A percentile compares a stretch with the other conserved stretches of the same genome.
Evolutionary conservation across 2,888 invertebrate species (phyloP).

Genomic region (Dynastes grantii): DNA sequence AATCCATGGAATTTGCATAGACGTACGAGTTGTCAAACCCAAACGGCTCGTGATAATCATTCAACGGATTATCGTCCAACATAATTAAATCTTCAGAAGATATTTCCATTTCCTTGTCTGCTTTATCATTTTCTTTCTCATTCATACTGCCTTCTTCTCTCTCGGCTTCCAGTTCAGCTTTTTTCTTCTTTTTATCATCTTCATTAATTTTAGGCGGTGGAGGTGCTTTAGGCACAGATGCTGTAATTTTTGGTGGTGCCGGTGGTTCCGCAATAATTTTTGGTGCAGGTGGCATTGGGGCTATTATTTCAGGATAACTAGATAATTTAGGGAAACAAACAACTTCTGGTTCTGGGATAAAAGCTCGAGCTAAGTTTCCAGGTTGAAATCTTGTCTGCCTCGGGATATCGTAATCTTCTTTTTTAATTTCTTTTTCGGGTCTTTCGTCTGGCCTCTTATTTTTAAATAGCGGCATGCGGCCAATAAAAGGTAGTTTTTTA

Average conservation of each 20-base stretch:
- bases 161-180: slow-evolving; percentile 44
- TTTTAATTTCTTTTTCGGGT: slow-evolving; percentile 74
- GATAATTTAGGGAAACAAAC: slow-evolving; percentile 69
- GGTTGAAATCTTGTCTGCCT: slow-evolving; percentile 68
- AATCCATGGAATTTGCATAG: slow-evolving; percentile 59
- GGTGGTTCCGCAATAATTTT: slow-evolving; percentile 59
- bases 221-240: slow-evolving; percentile 61
- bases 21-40: slow-evolving; percentile 46
- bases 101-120: slow-evolving; percentile 39
- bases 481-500: slow-evolving; percentile 88
- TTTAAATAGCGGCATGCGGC: slow-evolving; percentile 87
- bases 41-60: slow-evolving; percentile 51
- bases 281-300: slow-evolving; percentile 62
- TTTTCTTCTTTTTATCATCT: slow-evolving; percentile 37
- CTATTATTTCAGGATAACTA: slow-evolving; percentile 64
- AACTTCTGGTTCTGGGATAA: slow-evolving; percentile 69
- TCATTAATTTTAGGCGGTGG: slow-evolving; percentile 64
- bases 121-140: slow-evolving; percentile 36
- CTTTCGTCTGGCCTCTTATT: slow-evolving; percentile 70
- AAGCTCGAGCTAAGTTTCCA: slow-evolving; percentile 67
- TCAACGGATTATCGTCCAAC: slow-evolving; percentile 51
- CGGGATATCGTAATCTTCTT: slow-evolving; percentile 68
- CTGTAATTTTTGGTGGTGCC: slow-evolving; percentile 60
- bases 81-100: slow-evolving; percentile 46
- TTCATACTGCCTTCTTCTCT: slow-evolving; percentile 22